Conservation (phyloP, 2,797 vertebrate species). For the Aulostomus chinensis region DNA sequence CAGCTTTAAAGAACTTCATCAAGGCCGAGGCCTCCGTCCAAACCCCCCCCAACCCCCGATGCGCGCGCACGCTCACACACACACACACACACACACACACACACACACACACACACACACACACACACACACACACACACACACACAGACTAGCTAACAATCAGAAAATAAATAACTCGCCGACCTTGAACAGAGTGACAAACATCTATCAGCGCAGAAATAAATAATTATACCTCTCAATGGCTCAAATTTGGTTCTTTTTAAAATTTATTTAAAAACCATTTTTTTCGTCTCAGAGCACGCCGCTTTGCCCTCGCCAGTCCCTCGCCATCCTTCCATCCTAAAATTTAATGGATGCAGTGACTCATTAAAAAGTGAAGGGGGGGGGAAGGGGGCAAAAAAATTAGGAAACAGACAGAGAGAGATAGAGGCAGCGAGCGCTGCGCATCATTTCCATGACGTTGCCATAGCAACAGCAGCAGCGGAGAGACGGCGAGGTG, state of each 20-base stretch:
- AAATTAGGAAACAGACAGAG: conserved; percentile 74
- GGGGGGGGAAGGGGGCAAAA: conserved; percentile 41
- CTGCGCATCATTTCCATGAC: conserved; percentile 89
- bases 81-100: background rate
- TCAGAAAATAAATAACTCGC: too few relatives aligned
- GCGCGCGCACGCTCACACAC: background rate
- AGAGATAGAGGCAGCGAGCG: conserved; percentile 40
- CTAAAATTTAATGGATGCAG: conserved; percentile 65
- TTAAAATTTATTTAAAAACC: conserved; percentile 6
- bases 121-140: background rate
- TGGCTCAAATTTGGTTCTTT: too few relatives aligned
- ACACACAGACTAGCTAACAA: background rate
- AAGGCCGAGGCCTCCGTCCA: conserved; percentile 53
- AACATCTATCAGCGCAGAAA: too few relatives aligned
- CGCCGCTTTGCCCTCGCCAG: conserved; percentile 32
- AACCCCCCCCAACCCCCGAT: background rate
- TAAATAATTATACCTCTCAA: too few relatives aligned
- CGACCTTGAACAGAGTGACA: too few relatives aligned
- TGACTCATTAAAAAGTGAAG: conserved; percentile 81
- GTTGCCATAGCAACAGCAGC: conserved; percentile 86
- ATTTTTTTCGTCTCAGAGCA: background rate
- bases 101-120: conserved; percentile 1
- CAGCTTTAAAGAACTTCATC: conserved; percentile 58
- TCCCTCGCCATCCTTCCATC: conserved; percentile 27
- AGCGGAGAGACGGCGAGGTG: conserved; percentile 74